Evolutionary conservation across 1,140 invertebrate species (phyloP).

Genomic region (Drosophila insularis): DNA sequence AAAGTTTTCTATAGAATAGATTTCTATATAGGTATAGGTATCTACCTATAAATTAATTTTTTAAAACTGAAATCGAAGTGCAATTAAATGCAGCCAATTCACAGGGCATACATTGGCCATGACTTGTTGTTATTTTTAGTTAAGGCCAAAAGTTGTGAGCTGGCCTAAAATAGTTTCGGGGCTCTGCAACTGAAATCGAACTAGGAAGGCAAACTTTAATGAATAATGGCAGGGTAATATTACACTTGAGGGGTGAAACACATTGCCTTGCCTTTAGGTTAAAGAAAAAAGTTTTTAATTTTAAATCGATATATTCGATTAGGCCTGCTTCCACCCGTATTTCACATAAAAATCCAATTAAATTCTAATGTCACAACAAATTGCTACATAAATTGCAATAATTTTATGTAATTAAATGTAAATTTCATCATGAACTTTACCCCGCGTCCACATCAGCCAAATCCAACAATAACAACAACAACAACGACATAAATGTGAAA

Average conservation of each 20-base stretch:
- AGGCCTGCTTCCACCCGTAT: not conserved
- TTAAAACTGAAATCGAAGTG: conserved; percentile 50
- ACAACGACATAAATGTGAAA: not conserved
- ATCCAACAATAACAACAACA: not conserved
- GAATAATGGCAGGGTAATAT: conserved; percentile 47
- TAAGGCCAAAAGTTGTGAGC: conserved; percentile 52
- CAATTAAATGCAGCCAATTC: conserved; percentile 54
- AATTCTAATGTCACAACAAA: conserved; percentile 28
- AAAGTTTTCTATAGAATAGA: not conserved
- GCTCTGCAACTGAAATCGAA: not conserved
- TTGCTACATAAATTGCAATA: conserved; percentile 48
- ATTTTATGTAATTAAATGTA: conserved; percentile 61
- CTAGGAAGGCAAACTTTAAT: conserved; percentile 43
- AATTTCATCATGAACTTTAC: conserved; percentile 24
- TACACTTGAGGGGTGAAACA: conserved; percentile 14
- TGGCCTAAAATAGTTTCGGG: conserved; percentile 55
- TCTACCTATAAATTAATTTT: conserved; percentile 28
- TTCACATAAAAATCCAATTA: not conserved
- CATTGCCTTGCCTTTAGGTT: not conserved
- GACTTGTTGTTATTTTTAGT: conserved; percentile 1
- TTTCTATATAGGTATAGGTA: no score
- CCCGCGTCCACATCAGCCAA: no score
- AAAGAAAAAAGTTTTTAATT: not conserved
- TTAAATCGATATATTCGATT: not conserved
- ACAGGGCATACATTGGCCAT: conserved; percentile 6